These are phyloP conservation scores for Psococerastis gibbosa DNA, from an alignment of 2,888 invertebrate genomes.

Conservation along the genomic window DNA sequence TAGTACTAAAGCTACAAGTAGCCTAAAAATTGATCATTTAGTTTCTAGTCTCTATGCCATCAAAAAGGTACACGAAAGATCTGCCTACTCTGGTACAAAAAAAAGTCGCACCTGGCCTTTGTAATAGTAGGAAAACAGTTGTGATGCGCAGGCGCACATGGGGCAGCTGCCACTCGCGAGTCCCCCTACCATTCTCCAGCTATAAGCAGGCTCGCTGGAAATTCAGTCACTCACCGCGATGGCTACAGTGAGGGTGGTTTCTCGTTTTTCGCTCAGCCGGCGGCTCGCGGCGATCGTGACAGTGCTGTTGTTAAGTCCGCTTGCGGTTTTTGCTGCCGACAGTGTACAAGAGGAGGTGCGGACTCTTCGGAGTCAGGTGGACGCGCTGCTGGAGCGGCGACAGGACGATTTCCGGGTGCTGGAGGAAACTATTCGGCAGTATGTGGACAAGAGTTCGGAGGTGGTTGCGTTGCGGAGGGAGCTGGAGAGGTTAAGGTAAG, in stretches of 20 bases:
- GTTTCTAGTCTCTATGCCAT: too few relatives aligned
- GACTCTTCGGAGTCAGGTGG: conserved; percentile 33
- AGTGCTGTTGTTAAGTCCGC: conserved; percentile 2
- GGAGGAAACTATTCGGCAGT: conserved; percentile 31
- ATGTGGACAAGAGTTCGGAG: conserved; percentile 33
- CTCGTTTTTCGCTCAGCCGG: not conserved
- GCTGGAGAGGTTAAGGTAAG: conserved; percentile 31
- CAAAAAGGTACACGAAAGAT: not conserved
- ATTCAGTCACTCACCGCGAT: not conserved
- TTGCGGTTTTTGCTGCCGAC: conserved; percentile 11
- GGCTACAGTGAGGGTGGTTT: not conserved
- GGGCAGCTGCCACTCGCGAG: not conserved
- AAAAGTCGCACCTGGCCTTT: not conserved
- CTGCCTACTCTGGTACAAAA: not conserved
- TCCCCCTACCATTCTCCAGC: not conserved
- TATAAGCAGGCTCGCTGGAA: not conserved
- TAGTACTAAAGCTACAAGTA: too few relatives aligned
- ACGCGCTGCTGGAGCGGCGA: conserved; percentile 30
- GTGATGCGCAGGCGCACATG: not conserved
- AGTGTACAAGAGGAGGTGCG: conserved; percentile 27
- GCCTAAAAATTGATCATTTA: too few relatives aligned
- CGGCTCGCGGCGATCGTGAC: not conserved
- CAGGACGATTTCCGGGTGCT: conserved; percentile 33
- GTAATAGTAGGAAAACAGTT: not conserved
- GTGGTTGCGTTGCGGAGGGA: conserved; percentile 31